Evolutionary conservation across 1,140 invertebrate genomes (phyloP), one percentile per base, ranked within the genome.

Genomic region (Diachasma alloeum): DNA sequence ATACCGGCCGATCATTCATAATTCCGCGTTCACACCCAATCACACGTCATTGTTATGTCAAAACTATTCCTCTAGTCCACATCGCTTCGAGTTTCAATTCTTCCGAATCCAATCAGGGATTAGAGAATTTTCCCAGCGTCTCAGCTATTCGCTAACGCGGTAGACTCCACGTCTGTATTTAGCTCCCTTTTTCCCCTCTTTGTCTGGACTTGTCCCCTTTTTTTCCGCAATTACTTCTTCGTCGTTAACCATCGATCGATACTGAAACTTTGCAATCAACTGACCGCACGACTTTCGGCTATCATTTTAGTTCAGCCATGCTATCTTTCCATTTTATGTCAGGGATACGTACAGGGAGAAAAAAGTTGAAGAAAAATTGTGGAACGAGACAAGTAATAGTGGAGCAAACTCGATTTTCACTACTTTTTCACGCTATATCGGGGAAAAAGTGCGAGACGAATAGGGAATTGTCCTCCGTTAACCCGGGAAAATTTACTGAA

Each of bases 241-340:
- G 24, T 63, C 24, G 24, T 63, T 31, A 53, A 19, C 59, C 59
- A 26, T 31, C 59, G 9, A 72, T 53, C 31, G 24, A 17, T 46
- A 17, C 24, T 36, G 48, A 72, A 72, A 72, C 46, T 72, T 56
- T 26, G 9, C 44, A 72, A 56, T 56, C 70, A 48, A 31, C 70
- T 22, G n/a, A 19, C 42, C 69, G 42, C 69, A 48, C 42, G 42
- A 44, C 69, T 46, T 42, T 42, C 39, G 39, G 39, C 39, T 42
- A 42, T 42, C 39, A 42, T 42, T 42, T 13, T 42, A 11, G 39
- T 42, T 13, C 39, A 11, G 39, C 1, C 39, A 1, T 42, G 13
- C 13, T 11, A 42, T 24, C 56, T 6, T 19, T 66, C 15, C 1
- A 66, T 26, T 66, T 26, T 59, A 22, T 59, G 4, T 59, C 31